A percentile compares a stretch with the other conserved stretches of the same genome.
Conservation (phyloP, 1,140 invertebrate species). For the Saccostrea cuccullata region DNA sequence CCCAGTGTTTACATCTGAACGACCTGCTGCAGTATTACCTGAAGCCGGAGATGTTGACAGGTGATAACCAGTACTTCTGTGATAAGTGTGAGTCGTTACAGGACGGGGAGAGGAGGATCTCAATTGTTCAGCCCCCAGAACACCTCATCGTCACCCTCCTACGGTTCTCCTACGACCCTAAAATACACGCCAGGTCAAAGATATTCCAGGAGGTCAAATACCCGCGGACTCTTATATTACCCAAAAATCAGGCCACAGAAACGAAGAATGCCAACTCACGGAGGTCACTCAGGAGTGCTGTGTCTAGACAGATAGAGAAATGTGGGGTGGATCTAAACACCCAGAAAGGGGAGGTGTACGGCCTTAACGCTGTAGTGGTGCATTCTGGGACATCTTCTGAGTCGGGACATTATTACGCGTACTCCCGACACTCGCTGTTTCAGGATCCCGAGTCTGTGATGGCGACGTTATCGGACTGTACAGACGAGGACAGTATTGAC, state of each 20-base stretch:
- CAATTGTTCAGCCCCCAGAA: conserved; percentile 85
- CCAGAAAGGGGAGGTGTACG: conserved; percentile 80
- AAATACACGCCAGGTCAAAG: conserved; percentile 86
- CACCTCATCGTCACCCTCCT: conserved; percentile 90
- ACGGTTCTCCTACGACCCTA: conserved; percentile 88
- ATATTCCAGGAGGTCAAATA: conserved; percentile 77
- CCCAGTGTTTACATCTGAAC: conserved; percentile 63
- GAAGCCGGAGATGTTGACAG: conserved; percentile 86
- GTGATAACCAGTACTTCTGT: conserved; percentile 90
- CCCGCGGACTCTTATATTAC: conserved; percentile 74
- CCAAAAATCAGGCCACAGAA: conserved; percentile 50
- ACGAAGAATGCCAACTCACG: conserved; percentile 70
- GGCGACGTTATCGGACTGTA: conserved; percentile 56
- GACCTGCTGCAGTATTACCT: conserved; percentile 86
- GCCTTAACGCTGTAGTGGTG: conserved; percentile 89
- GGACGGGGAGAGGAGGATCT: conserved; percentile 87
- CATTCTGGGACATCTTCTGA: conserved; percentile 90
- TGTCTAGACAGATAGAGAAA: conserved; percentile 55
- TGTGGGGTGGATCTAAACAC: conserved; percentile 73
- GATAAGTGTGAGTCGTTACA: conserved; percentile 86
- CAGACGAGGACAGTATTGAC: conserved; percentile 65
- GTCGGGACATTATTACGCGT: conserved; percentile 92
- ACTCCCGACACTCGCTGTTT: conserved; percentile 81
- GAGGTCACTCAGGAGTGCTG: conserved; percentile 52
- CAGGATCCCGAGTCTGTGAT: conserved; percentile 59